Conservation (phyloP, 2,797 vertebrate genomes). For the Enteromius argenteus region DNA sequence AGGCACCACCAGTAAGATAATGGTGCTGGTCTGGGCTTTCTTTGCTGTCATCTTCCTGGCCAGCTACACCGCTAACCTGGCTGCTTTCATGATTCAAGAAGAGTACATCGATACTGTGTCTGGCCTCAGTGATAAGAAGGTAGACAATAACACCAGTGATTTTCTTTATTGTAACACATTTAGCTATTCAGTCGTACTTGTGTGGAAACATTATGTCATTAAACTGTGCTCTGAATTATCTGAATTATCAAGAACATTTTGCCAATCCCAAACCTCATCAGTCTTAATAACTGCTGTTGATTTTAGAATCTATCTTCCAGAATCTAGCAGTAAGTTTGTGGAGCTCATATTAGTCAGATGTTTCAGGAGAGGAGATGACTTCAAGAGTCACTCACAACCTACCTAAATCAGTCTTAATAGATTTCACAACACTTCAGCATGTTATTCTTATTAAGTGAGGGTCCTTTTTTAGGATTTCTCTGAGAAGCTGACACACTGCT, state of each 20-base stretch:
- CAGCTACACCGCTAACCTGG: slow-evolving; percentile 94
- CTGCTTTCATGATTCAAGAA: slow-evolving; percentile 96
- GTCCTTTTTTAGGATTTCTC: neutral
- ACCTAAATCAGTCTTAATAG: too few species aligned
- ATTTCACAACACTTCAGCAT: neutral
- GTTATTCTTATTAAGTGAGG: neutral
- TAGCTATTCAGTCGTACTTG: neutral
- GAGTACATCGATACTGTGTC: slow-evolving; percentile 95
- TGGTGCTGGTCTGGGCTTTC: slow-evolving; percentile 91
- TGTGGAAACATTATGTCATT: neutral
- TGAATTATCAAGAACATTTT: too few species aligned
- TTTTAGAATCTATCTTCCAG: too few species aligned
- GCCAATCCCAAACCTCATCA: too few species aligned
- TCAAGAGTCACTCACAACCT: too few species aligned
- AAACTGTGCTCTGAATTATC: too few species aligned
- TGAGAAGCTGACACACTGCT: neutral
- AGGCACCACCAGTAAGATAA: slow-evolving; percentile 96
- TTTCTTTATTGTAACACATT: neutral
- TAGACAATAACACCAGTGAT: slow-evolving; percentile 56
- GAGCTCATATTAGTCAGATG: too few species aligned
- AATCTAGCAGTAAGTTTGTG: too few species aligned
- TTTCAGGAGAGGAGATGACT: too few species aligned
- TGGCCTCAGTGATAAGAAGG: slow-evolving; percentile 93
- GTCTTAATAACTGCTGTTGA: too few species aligned
- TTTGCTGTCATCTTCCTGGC: slow-evolving; percentile 89